phyloP scores from a whole-genome alignment of 2,797 vertebrate species.

The Xyrichtys novacula region DNA sequence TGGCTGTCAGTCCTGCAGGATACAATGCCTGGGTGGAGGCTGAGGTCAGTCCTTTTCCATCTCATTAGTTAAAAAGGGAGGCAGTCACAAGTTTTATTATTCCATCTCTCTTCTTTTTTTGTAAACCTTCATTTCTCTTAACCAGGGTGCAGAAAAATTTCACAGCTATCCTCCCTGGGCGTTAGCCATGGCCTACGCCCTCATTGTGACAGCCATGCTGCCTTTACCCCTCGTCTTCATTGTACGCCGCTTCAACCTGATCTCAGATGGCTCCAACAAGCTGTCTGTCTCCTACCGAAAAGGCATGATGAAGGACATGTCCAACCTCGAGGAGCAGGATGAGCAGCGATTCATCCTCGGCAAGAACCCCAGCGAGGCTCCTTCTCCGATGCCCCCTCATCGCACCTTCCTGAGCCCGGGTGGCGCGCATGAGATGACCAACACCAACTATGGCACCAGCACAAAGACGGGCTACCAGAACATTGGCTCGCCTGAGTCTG shows the following conservation, averaged over 20 bases:
- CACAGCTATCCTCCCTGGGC: conserved; percentile 95
- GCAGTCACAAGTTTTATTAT: no score
- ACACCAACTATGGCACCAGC: conserved; percentile 94
- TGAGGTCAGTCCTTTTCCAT: conserved; percentile 84
- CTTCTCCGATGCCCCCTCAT: conserved; percentile 95
- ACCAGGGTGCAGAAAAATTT: conserved; percentile 91
- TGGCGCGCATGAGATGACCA: conserved; percentile 93
- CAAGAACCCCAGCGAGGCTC: conserved; percentile 93
- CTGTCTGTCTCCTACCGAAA: conserved; percentile 98
- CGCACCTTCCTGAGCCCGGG: conserved; percentile 95
- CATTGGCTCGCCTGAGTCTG: conserved; percentile 83
- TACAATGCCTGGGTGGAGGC: conserved; percentile 96
- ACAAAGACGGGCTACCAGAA: conserved; percentile 93
- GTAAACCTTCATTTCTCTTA: neutral
- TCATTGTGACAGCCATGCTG: conserved; percentile 91
- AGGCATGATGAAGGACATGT: conserved; percentile 99
- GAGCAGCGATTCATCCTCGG: conserved; percentile 98
- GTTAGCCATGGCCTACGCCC: conserved; percentile 90
- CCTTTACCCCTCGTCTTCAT: conserved; percentile 93
- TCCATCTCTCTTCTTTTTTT: neutral
- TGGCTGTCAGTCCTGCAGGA: conserved; percentile 92
- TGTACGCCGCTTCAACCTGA: conserved; percentile 91
- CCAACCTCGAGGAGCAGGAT: conserved; percentile 95
- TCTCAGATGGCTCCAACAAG: conserved; percentile 96
- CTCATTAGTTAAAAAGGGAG: no score